These are phyloP conservation scores for Adelphocoris suturalis DNA, from an alignment of 2,888 invertebrate genomes.

Conservation along the genomic window DNA sequence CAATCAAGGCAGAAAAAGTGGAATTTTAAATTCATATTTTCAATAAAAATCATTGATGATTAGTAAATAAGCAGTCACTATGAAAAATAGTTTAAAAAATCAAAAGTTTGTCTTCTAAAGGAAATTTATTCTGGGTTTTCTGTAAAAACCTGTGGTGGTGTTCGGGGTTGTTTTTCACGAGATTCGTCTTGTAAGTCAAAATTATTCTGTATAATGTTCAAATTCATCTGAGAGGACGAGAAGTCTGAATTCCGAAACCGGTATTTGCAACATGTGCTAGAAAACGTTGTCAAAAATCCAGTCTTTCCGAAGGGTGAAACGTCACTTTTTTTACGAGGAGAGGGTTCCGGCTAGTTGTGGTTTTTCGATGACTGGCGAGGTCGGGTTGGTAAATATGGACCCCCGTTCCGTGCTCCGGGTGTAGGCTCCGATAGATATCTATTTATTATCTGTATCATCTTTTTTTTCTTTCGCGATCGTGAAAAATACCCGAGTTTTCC, in stretches of 20 bases:
- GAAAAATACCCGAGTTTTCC: background rate
- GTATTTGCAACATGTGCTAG: background rate
- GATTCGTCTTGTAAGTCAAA: background rate
- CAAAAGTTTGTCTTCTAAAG: background rate
- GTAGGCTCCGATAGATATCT: background rate
- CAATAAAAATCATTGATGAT: background rate
- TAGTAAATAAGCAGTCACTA: background rate
- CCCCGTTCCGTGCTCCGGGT: background rate
- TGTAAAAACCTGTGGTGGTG: too few relatives aligned
- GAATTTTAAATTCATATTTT: background rate
- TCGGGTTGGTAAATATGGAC: slow-evolving; percentile 36
- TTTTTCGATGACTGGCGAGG: slow-evolving; percentile 36
- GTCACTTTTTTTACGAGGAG: background rate
- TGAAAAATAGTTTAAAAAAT: background rate
- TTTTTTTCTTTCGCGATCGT: background rate
- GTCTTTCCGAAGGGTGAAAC: background rate
- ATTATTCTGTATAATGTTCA: background rate
- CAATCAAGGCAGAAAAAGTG: background rate
- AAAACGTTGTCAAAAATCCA: background rate
- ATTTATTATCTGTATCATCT: background rate
- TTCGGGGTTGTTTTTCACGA: background rate
- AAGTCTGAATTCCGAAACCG: background rate
- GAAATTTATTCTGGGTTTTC: background rate
- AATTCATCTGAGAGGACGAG: background rate
- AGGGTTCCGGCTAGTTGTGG: slow-evolving; percentile 29